Evolutionary conservation across 2,888 invertebrate genomes (phyloP), one percentile per base, ranked within the genome.

Genomic region (Itoplectis maculator): DNA sequence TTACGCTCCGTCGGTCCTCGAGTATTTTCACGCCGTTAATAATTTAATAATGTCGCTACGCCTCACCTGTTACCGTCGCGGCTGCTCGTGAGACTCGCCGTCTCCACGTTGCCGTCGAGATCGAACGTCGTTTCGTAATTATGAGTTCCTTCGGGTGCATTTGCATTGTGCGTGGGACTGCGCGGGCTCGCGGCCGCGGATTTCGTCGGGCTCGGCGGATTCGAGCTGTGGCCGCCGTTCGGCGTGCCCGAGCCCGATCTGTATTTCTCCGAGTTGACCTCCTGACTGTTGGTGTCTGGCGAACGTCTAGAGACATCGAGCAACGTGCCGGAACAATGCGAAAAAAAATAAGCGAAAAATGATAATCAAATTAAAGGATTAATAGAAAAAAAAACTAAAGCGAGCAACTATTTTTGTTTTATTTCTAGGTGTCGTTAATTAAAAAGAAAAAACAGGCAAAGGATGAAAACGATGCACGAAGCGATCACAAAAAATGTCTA

Each of bases 51-150:
- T 11, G 2, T 35, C n/a, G 15, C 37, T 35, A 65, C 29, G 69
- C 80, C n/a, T 90, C 95, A 97, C 97, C 97, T 95, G 94, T 95
- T 95, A 90, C 97, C 97, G 88, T 96, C 96, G 51, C 92, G 88
- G 84, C 92, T 92, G 92, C 97, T 97, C 85, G 97, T 97, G 42
- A 93, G 87, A 87, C 97, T 97, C 88, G 97, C 96, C 4, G 98
- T 98, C 93, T 98, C 98, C 84, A 98, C 96, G 93, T 97, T 97
- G 83, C 97, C 98, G 91, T 98, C 98, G 88, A 97, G 95, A 93
- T 98, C 98, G 93, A 97, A 98, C 42, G 97, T 97, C 15, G 97
- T 96, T 92, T 96, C 96, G 91, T 96, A 96, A 93, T 96, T 96
- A 92, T 96, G 96, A 88, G 96, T 95, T 84, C 91, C 87, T 86